phyloP scores from a whole-genome alignment of 2,797 vertebrate species.

The Catamblyrhynchus diadema region DNA sequence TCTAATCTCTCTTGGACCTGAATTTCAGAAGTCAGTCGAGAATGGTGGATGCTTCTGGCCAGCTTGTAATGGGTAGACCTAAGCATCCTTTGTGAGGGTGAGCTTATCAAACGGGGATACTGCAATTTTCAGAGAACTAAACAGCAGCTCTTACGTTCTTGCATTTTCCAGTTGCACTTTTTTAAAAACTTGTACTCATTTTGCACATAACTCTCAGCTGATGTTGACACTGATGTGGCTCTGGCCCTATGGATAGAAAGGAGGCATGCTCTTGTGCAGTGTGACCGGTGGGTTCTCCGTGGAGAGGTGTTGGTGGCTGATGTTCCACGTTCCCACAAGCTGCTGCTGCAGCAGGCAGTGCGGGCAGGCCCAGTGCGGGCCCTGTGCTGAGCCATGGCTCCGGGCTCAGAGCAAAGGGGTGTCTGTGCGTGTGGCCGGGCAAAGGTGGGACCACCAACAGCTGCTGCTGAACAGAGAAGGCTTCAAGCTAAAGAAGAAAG shows the following conservation, averaged over 20 bases:
- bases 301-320: constrained; percentile 44
- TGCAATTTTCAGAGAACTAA: constrained; percentile 74
- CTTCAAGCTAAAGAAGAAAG: neutral
- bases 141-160: constrained; percentile 69
- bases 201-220: constrained; percentile 75
- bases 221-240: constrained; percentile 45
- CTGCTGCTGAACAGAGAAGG: constrained; percentile 73
- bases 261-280: constrained; percentile 8
- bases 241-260: constrained; percentile 37
- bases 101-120: constrained; percentile 70
- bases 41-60: constrained; percentile 12
- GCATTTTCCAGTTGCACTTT: constrained; percentile 66
- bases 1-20: neutral
- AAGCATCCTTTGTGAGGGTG: constrained; percentile 38
- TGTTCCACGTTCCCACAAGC: constrained; percentile 1
- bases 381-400: neutral
- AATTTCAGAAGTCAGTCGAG: constrained; percentile 34
- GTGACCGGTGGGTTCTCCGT: neutral
- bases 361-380: neutral
- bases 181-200: constrained; percentile 57
- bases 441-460: constrained; percentile 43
- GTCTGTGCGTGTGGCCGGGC: neutral
- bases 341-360: constrained; percentile 29
- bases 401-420: neutral
- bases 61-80: neutral